Conservation (phyloP, 2,797 vertebrate species). For the Morus bassanus region DNA sequence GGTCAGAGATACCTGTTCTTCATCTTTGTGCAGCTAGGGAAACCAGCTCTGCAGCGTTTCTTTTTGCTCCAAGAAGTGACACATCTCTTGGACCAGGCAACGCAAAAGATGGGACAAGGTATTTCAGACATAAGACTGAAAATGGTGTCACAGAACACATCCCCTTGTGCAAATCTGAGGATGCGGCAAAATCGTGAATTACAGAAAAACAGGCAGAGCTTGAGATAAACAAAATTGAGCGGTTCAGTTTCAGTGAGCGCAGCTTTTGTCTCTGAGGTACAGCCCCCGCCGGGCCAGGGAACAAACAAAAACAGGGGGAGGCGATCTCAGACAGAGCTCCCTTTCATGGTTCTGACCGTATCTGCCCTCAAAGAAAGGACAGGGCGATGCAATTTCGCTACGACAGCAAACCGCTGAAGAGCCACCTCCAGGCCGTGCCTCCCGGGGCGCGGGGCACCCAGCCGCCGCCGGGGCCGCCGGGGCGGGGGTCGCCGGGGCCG, state of each 20-base stretch:
- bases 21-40: background rate
- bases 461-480: too few species aligned
- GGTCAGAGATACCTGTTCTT: background rate
- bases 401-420: rapidly evolving
- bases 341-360: background rate
- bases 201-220: background rate
- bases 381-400: rapidly evolving
- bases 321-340: background rate
- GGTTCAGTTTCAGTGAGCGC: background rate
- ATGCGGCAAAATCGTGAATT: background rate
- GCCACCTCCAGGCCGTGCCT: background rate
- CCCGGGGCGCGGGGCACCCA: background rate
- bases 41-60: background rate
- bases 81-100: background rate
- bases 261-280: background rate
- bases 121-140: background rate
- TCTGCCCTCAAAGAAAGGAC: background rate
- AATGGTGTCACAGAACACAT: rapidly evolving
- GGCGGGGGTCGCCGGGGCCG: background rate
- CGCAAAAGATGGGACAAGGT: background rate
- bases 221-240: background rate
- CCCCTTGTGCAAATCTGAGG: background rate
- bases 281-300: background rate
- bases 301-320: background rate
- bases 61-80: background rate